Evolutionary conservation across 2,888 invertebrate species (phyloP).

Genomic region (Athalia rosae): DNA sequence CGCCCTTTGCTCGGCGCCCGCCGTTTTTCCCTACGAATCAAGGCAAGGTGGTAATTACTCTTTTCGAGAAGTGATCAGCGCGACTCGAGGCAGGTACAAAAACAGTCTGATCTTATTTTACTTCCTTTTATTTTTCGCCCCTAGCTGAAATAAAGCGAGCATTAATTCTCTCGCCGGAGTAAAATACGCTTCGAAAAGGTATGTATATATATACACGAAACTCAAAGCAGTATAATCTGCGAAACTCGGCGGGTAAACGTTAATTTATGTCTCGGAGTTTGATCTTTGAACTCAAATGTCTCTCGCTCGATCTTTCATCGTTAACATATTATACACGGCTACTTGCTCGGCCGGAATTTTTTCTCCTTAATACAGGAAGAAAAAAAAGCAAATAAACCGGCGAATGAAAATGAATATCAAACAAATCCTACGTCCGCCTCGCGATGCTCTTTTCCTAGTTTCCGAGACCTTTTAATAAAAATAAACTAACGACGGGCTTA

Average conservation of each 20-base stretch:
- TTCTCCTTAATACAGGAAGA: no score
- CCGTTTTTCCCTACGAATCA: not conserved
- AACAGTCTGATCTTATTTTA: conserved; percentile 7
- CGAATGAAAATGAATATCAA: no score
- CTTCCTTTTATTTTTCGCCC: not conserved
- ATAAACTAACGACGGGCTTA: no score
- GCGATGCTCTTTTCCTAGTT: no score
- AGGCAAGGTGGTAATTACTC: conserved; percentile 22
- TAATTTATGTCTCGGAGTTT: not conserved
- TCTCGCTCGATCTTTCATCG: not conserved
- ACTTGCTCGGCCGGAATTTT: no score
- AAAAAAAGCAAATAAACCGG: no score
- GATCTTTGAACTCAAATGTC: not conserved
- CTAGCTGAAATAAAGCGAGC: not conserved
- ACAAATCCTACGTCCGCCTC: no score
- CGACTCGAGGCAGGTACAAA: conserved; percentile 5
- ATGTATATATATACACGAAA: no score
- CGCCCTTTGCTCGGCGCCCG: no score
- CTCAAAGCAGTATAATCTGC: conserved; percentile 2
- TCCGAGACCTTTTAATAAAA: no score
- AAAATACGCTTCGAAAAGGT: not conserved
- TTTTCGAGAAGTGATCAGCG: conserved; percentile 16
- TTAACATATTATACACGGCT: not conserved
- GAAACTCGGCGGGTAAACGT: not conserved
- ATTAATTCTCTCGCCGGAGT: conserved; percentile 14